A percentile compares a stretch with the other conserved stretches of the same genome.
These are phyloP conservation scores for Agrochola macilenta DNA, from an alignment of 2,888 invertebrate species.

Conservation along the genomic window DNA sequence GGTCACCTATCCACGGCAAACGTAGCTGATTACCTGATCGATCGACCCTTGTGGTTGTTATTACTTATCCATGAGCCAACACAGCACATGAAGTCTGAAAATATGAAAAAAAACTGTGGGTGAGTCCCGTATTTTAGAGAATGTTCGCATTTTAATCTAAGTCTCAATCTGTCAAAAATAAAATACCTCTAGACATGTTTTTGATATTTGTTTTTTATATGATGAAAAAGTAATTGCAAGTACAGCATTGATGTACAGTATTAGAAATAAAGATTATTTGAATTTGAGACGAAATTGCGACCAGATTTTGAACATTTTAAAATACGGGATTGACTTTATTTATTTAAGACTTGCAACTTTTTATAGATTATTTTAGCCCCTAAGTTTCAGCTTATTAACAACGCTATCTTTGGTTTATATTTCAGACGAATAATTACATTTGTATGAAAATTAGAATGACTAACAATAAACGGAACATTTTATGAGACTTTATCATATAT, in stretches of 20 bases:
- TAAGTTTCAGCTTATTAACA: background rate
- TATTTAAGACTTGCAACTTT: background rate
- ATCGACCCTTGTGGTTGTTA: too few relatives aligned
- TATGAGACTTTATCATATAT: slow-evolving; percentile 42
- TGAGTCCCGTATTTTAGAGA: background rate
- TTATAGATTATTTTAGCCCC: background rate
- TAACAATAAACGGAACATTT: slow-evolving; percentile 22
- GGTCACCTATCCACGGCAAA: too few relatives aligned
- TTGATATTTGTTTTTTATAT: background rate
- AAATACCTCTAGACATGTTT: background rate
- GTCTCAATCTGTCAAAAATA: background rate
- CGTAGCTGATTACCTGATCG: too few relatives aligned
- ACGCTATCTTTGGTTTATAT: background rate
- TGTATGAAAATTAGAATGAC: slow-evolving; percentile 11
- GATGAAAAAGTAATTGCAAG: too few relatives aligned
- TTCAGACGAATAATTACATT: slow-evolving; percentile 7
- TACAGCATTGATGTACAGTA: too few relatives aligned
- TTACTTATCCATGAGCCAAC: too few relatives aligned
- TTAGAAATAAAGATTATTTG: too few relatives aligned
- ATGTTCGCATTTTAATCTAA: background rate
- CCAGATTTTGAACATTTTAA: background rate
- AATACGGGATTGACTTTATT: background rate
- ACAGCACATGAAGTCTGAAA: too few relatives aligned
- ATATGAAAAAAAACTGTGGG: background rate
- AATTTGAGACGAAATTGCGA: background rate